Conservation (phyloP, 2,888 invertebrate genomes). For the Mesoligia furuncula region DNA sequence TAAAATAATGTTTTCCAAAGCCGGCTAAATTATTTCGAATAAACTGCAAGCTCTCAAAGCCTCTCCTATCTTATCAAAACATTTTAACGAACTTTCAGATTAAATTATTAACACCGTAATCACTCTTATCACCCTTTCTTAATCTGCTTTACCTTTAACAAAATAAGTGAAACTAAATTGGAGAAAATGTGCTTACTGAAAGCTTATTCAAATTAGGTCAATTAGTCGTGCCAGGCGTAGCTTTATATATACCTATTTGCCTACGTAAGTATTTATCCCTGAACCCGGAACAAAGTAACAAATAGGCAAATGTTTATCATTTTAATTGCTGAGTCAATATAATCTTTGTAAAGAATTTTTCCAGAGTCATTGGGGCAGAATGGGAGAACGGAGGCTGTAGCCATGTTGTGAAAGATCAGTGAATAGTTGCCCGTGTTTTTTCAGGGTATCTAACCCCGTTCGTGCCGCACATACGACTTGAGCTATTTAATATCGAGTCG, state of each 20-base stretch:
- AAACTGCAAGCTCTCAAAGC: slow-evolving; percentile 24
- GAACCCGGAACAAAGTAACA: slow-evolving; percentile 64
- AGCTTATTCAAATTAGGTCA: slow-evolving; percentile 78
- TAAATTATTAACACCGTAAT: slow-evolving; percentile 53
- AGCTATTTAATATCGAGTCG: slow-evolving; percentile 59
- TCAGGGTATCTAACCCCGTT: slow-evolving; percentile 37
- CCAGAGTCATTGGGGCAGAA: slow-evolving; percentile 48
- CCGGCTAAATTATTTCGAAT: background rate
- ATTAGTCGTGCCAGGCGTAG: slow-evolving; percentile 70
- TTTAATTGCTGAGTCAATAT: slow-evolving; percentile 67
- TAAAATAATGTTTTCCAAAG: slow-evolving; percentile 1
- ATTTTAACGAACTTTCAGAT: slow-evolving; percentile 51
- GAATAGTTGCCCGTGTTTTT: slow-evolving; percentile 56
- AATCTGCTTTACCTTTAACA: slow-evolving; percentile 62
- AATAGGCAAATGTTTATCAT: slow-evolving; percentile 68
- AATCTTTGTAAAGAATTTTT: slow-evolving; percentile 61
- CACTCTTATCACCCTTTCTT: slow-evolving; percentile 57
- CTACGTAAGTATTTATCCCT: slow-evolving; percentile 63
- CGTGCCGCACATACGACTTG: slow-evolving; percentile 35
- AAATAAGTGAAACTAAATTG: slow-evolving; percentile 72
- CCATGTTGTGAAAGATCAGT: slow-evolving; percentile 32
- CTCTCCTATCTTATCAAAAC: slow-evolving; percentile 42
- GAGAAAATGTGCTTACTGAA: slow-evolving; percentile 69
- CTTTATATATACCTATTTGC: slow-evolving; percentile 63
- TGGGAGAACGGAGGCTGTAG: background rate